phyloP scores from a whole-genome alignment of 2,113 vertebrate genomes.

The Pipa parva region DNA sequence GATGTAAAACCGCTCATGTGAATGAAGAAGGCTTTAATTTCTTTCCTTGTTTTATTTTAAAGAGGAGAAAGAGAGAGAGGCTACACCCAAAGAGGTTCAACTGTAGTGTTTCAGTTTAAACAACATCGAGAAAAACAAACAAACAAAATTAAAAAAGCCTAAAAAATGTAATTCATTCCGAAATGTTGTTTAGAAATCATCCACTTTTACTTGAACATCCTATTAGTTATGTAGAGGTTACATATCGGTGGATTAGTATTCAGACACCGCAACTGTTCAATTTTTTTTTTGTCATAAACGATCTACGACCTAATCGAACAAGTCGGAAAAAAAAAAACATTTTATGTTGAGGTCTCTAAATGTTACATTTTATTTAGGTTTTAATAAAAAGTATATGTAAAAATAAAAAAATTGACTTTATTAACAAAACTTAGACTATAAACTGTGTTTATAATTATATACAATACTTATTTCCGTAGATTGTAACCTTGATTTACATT shows the following conservation, averaged over 20 bases:
- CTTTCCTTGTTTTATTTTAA: no score
- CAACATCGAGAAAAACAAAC: no score
- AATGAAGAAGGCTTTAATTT: conserved; percentile 69
- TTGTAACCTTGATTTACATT: conserved; percentile 82
- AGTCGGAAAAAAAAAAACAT: conserved; percentile 49
- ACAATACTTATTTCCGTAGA: conserved; percentile 70
- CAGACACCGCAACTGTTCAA: conserved; percentile 16
- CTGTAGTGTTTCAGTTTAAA: conserved; percentile 69
- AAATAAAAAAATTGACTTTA: conserved; percentile 55
- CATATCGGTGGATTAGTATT: conserved; percentile 50
- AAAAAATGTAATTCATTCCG: conserved; percentile 49
- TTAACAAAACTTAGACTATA: conserved; percentile 68
- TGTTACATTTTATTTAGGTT: conserved; percentile 67
- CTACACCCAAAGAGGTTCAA: conserved; percentile 58
- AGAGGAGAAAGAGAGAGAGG: conserved; percentile 54
- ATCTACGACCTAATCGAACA: conserved; percentile 51
- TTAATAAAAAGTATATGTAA: conserved; percentile 66
- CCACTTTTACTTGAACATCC: conserved; percentile 54
- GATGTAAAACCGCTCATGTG: conserved; percentile 86
- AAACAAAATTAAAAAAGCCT: conserved; percentile 50
- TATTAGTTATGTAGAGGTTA: conserved; percentile 58
- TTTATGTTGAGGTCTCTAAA: conserved; percentile 63
- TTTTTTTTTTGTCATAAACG: conserved; percentile 49
- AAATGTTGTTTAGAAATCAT: conserved; percentile 55
- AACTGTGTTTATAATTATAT: conserved; percentile 82